Conservation (phyloP, 2,113 vertebrate genomes). For the Tupaia chinensis region DNA sequence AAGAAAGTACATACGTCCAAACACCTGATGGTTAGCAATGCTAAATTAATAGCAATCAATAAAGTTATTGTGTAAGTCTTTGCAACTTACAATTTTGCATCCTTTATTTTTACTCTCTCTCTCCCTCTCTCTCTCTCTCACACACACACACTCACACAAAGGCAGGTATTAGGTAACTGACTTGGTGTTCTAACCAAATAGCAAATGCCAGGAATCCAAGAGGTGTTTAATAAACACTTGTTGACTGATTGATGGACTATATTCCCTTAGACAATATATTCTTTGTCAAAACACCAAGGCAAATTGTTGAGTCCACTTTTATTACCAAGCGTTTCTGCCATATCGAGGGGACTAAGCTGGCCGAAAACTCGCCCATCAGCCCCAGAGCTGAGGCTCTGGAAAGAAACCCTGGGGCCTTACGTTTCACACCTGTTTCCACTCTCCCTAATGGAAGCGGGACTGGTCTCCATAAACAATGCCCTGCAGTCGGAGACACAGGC, state of each 20-base stretch:
- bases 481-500: neutral
- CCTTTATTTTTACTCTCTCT: neutral
- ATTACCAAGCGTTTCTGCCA: neutral
- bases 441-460: neutral
- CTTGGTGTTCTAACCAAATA: neutral
- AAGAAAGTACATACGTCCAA: neutral
- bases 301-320: neutral
- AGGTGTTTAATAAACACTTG: constrained; percentile 72
- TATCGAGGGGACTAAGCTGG: neutral
- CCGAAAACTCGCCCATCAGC: neutral
- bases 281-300: constrained; percentile 52
- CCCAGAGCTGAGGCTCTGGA: neutral
- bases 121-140: no score
- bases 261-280: constrained; percentile 24
- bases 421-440: constrained; percentile 27
- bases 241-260: constrained; percentile 58
- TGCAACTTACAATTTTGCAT: neutral
- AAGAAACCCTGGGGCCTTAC: neutral
- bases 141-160: neutral
- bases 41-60: neutral
- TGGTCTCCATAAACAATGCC: neutral
- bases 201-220: constrained; percentile 1
- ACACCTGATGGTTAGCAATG: neutral
- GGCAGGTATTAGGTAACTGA: constrained; percentile 18
- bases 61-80: neutral